phyloP scores from a whole-genome alignment of 2,113 vertebrate genomes.

The Leucosticte australis region DNA sequence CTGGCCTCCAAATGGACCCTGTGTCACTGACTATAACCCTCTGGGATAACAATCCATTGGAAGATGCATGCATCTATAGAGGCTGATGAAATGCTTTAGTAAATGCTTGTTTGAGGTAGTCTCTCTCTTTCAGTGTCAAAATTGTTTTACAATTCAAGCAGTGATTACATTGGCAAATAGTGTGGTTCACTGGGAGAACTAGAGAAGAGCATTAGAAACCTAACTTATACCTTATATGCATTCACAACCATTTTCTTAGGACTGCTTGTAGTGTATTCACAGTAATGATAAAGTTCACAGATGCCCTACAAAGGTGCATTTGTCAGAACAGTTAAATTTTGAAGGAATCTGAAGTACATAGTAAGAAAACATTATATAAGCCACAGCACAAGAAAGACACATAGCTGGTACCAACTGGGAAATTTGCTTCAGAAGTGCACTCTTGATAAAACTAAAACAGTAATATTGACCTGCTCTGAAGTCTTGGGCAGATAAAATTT shows the following conservation, averaged over 20 bases:
- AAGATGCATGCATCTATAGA: neutral
- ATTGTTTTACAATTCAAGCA: neutral
- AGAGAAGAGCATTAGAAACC: neutral
- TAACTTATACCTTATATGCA: rapidly evolving
- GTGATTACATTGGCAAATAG: neutral
- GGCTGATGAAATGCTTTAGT: neutral
- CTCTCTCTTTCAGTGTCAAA: neutral
- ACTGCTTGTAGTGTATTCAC: neutral
- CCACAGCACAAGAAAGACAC: neutral
- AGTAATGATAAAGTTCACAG: neutral
- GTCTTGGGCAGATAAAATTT: neutral
- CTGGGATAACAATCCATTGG: neutral
- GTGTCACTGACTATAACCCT: neutral
- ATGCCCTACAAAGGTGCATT: neutral
- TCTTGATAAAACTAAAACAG: neutral
- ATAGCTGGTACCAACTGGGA: neutral
- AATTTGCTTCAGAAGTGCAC: neutral
- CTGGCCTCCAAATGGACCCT: neutral
- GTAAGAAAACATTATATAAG: neutral
- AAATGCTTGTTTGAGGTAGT: neutral
- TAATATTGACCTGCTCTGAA: neutral
- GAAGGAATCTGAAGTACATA: neutral
- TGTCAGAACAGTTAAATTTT: neutral
- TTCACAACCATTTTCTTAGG: neutral
- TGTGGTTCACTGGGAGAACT: neutral